Conservation (phyloP, 2,888 invertebrate species). For the Deilephila elpenor region DNA sequence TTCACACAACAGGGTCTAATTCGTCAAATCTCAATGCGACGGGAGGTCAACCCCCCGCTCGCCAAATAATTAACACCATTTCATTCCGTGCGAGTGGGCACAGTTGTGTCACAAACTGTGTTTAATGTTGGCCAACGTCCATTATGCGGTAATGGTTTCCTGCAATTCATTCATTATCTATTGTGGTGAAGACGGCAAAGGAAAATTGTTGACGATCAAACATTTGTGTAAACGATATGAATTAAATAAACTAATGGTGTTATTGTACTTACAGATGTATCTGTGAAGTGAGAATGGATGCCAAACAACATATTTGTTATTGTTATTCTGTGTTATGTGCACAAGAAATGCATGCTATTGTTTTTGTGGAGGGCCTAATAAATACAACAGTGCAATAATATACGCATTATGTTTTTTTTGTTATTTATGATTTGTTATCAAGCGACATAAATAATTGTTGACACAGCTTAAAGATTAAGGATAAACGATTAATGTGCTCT, state of each 20-base stretch:
- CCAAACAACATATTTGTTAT: no score
- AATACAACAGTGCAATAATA: no score
- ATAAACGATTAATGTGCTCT: no score
- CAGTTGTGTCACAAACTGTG: conserved; percentile 20
- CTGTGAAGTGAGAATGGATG: no score
- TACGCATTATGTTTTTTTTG: no score
- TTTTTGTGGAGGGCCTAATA: no score
- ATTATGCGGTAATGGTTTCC: conserved; percentile 32
- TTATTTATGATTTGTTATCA: no score
- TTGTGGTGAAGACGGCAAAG: conserved; percentile 19
- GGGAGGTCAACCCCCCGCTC: conserved; percentile 9
- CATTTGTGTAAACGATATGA: neutral
- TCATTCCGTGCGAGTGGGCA: conserved; percentile 13
- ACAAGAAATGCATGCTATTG: no score
- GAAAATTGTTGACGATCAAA: conserved; percentile 1
- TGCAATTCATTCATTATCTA: conserved; percentile 30
- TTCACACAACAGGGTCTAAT: neutral
- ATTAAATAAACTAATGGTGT: neutral
- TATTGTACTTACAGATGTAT: neutral
- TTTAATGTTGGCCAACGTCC: conserved; percentile 16
- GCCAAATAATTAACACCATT: neutral
- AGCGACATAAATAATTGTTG: no score
- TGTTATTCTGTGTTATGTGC: no score
- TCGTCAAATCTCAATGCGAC: neutral
- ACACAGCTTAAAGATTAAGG: no score